These are phyloP conservation scores for Chelidonichthys spinosus DNA, from an alignment of 2,797 vertebrate genomes.

Conservation along the genomic window DNA sequence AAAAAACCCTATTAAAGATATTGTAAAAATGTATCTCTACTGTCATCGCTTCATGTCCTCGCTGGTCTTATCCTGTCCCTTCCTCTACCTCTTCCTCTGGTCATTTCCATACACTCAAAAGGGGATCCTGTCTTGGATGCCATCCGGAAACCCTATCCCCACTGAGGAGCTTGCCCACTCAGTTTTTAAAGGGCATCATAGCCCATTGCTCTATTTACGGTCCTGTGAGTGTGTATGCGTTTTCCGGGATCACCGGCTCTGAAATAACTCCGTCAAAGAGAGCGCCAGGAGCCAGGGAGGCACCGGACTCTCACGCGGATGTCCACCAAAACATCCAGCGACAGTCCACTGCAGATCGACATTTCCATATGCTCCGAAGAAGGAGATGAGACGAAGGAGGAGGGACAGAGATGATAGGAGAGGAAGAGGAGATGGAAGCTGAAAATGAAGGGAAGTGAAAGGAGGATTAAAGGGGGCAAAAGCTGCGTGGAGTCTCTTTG, in stretches of 20 bases:
- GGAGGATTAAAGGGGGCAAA: constrained; percentile 12
- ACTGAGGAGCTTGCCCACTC: constrained; percentile 40
- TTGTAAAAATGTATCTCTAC: not conserved
- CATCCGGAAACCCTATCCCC: constrained; percentile 59
- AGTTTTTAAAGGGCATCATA: constrained; percentile 62
- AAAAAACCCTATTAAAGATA: not conserved
- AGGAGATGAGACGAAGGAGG: constrained; percentile 39
- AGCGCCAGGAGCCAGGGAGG: constrained; percentile 59
- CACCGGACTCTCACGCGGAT: constrained; percentile 60
- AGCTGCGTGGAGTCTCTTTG: constrained; percentile 47
- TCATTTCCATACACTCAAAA: constrained; percentile 48
- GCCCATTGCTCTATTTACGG: constrained; percentile 64
- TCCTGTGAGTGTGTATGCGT: constrained; percentile 26
- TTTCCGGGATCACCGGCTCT: constrained; percentile 60
- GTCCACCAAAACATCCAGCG: constrained; percentile 33
- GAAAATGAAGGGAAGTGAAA: constrained; percentile 42
- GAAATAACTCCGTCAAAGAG: constrained; percentile 66
- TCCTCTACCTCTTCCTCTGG: constrained; percentile 30
- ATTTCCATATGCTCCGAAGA: constrained; percentile 56
- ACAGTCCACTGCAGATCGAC: constrained; percentile 38
- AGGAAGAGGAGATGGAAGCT: constrained; percentile 46
- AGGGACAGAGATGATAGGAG: constrained; percentile 31
- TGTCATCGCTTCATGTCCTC: not conserved
- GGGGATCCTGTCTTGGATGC: constrained; percentile 50
- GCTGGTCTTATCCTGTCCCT: not conserved